phyloP scores from a whole-genome alignment of 2,797 vertebrate genomes.

The Anas flavirostris region DNA sequence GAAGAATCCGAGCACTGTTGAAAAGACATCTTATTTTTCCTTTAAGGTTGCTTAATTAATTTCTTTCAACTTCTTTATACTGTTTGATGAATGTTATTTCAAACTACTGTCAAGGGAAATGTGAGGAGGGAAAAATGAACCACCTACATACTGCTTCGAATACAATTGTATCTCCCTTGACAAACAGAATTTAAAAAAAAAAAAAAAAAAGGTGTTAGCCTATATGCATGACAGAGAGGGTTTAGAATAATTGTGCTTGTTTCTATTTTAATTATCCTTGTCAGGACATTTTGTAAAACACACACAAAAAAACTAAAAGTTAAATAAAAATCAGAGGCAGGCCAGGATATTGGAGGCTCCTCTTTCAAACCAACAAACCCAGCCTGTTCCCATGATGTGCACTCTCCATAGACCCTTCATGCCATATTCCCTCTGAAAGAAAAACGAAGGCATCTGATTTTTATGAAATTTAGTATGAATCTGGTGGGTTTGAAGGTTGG shows the following conservation, averaged over 20 bases:
- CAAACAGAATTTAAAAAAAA: neutral
- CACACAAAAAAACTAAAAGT: neutral
- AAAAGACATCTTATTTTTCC: neutral
- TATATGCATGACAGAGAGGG: neutral
- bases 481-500: neutral
- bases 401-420: neutral
- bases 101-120: conserved; percentile 17
- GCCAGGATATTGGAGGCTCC: neutral
- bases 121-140: conserved; percentile 36
- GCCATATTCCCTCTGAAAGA: rapidly evolving
- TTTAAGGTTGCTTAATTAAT: conserved; percentile 23
- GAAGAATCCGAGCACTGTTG: neutral
- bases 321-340: neutral
- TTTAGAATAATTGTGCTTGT: neutral
- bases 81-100: conserved; percentile 53
- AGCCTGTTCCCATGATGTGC: neutral
- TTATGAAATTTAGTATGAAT: too few species aligned
- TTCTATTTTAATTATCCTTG: neutral
- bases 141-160: neutral
- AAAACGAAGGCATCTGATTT: neutral
- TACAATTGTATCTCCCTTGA: neutral
- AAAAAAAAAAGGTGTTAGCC: conserved; percentile 18
- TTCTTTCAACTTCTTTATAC: conserved; percentile 6
- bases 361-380: neutral
- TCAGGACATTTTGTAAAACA: neutral